Evolutionary conservation across 2,113 vertebrate genomes (phyloP).

Genomic region (Ursus arctos): DNA sequence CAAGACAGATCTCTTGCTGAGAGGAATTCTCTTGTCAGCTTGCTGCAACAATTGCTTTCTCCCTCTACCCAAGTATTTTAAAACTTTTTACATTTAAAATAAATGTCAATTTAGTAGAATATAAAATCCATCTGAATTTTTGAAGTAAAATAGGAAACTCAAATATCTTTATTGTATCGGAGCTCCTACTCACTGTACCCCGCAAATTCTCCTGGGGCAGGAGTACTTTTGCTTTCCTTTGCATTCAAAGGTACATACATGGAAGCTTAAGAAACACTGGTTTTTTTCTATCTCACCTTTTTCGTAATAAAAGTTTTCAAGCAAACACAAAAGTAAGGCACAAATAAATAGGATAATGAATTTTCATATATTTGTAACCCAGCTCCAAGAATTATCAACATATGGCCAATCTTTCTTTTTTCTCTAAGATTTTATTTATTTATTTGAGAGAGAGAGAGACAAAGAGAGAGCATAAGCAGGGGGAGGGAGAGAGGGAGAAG

Average conservation of each 20-base stretch:
- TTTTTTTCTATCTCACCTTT: not conserved
- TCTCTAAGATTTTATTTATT: not conserved
- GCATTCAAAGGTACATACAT: not conserved
- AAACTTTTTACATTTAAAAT: not conserved
- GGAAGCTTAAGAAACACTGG: not conserved
- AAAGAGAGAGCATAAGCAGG: not conserved
- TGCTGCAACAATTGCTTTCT: not conserved
- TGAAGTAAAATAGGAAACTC: not conserved
- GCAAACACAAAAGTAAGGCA: not conserved
- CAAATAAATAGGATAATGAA: not conserved
- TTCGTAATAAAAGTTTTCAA: not conserved
- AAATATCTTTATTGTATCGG: too few relatives aligned
- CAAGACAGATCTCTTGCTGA: not conserved
- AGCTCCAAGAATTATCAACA: not conserved
- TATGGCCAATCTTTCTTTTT: not conserved
- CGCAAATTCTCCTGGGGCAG: not conserved
- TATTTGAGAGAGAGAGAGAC: too few relatives aligned
- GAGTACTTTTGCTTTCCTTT: not conserved
- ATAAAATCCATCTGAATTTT: not conserved
- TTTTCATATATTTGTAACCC: not conserved
- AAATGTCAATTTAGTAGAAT: not conserved
- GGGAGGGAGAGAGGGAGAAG: not conserved
- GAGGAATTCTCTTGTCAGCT: not conserved
- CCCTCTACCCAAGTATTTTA: not conserved
- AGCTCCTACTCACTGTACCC: not conserved